Conservation (phyloP, 2,797 vertebrate species). For the Selene dorsalis region DNA sequence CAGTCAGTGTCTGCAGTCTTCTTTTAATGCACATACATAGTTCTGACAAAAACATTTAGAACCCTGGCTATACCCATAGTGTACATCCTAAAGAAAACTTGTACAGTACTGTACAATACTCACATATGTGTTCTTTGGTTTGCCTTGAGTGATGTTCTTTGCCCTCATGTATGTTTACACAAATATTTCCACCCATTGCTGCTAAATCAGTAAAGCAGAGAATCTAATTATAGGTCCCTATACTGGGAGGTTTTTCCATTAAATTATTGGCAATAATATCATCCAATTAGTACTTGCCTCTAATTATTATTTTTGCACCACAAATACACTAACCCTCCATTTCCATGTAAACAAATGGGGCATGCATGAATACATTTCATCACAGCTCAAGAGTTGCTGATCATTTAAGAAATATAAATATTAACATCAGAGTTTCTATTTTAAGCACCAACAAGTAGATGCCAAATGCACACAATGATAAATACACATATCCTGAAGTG, state of each 20-base stretch:
- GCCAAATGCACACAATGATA: conserved; percentile 62
- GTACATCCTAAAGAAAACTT: neutral
- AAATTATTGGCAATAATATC: conserved; percentile 57
- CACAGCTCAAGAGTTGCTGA: conserved; percentile 15
- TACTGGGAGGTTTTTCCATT: conserved; percentile 50
- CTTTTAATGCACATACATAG: conserved; percentile 7
- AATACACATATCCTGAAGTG: conserved; percentile 61
- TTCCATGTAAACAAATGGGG: conserved; percentile 57
- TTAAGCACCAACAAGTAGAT: conserved; percentile 61
- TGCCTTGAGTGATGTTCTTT: conserved; percentile 22
- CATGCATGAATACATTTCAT: conserved; percentile 24
- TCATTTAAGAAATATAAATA: conserved; percentile 62
- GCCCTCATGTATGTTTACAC: conserved; percentile 7
- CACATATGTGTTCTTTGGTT: conserved; percentile 28
- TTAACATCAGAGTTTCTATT: conserved; percentile 64
- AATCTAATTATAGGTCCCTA: conserved; percentile 49
- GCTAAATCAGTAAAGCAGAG: conserved; percentile 38
- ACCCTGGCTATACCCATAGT: neutral
- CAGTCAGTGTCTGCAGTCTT: neutral
- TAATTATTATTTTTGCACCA: conserved; percentile 60
- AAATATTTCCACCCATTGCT: conserved; percentile 23
- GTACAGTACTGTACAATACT: too few species aligned
- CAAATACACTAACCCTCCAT: conserved; percentile 45
- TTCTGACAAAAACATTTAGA: neutral
- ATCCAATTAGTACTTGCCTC: conserved; percentile 64